Evolutionary conservation across 2,113 vertebrate genomes (phyloP).

Genomic region (Sula dactylatra): DNA sequence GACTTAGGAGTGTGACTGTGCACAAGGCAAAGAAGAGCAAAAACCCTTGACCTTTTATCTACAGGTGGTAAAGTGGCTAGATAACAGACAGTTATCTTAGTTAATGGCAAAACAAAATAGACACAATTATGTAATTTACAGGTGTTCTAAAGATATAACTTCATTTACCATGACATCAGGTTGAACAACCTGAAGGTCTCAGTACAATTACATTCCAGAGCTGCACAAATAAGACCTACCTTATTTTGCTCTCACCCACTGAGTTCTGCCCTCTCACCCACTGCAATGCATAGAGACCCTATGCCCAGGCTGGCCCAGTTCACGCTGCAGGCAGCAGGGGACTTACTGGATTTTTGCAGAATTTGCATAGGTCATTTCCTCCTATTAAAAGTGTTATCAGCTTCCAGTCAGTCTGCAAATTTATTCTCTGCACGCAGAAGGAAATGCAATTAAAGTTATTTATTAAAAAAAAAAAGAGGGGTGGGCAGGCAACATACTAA

Average conservation of each 20-base stretch:
- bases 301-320: not conserved
- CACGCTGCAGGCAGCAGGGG: not conserved
- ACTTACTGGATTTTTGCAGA: conserved; percentile 70
- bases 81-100: not conserved
- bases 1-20: not conserved
- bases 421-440: conserved; percentile 55
- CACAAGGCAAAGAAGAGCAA: not conserved
- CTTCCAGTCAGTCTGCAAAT: conserved; percentile 78
- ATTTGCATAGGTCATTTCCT: conserved; percentile 72
- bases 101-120: not conserved
- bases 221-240: not conserved
- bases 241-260: not conserved
- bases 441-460: not conserved
- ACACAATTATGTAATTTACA: not conserved
- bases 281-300: not conserved
- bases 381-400: conserved; percentile 79
- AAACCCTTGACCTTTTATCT: not conserved
- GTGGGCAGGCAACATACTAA: not conserved
- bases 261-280: not conserved
- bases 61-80: not conserved
- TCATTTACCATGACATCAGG: not conserved
- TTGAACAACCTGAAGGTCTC: not conserved
- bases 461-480: not conserved
- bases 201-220: not conserved
- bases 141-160: not conserved